Conservation (phyloP, 2,113 vertebrate species). For the Apaloderma vittatum region DNA sequence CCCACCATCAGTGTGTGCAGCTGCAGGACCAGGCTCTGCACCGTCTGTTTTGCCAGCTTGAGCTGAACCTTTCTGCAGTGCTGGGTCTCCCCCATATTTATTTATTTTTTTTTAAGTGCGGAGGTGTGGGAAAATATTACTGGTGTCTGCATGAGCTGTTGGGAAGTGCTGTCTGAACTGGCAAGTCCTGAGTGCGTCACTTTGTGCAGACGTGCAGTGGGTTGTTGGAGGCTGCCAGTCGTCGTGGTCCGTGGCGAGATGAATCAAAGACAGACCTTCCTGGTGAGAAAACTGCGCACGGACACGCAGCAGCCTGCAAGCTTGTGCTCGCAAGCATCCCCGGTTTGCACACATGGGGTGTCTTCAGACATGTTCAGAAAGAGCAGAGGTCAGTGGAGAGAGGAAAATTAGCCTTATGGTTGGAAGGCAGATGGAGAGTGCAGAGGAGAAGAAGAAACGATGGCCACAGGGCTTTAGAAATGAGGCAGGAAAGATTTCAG, state of each 20-base stretch:
- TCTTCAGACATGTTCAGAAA: neutral
- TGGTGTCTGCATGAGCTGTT: neutral
- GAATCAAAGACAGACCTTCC: accelerated
- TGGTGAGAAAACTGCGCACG: accelerated
- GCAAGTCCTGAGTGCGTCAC: neutral
- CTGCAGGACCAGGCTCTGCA: neutral
- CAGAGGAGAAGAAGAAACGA: neutral
- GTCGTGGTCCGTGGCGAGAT: accelerated
- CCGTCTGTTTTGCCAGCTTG: accelerated
- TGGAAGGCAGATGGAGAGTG: neutral
- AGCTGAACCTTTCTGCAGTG: neutral
- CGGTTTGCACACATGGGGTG: accelerated
- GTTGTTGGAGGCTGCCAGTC: neutral
- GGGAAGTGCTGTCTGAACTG: neutral
- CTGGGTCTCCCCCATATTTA: neutral
- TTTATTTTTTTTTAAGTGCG: neutral
- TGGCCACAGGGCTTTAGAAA: neutral
- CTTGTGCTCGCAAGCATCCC: neutral
- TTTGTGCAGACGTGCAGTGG: neutral
- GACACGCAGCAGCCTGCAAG: neutral
- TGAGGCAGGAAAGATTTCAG: neutral
- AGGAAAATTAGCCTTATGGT: neutral
- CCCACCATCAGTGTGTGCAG: too few relatives aligned
- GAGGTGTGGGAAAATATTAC: neutral
- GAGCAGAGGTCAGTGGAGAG: neutral